These are phyloP conservation scores for Phoenicopterus ruber DNA, from an alignment of 2,113 vertebrate species.

Conservation along the genomic window DNA sequence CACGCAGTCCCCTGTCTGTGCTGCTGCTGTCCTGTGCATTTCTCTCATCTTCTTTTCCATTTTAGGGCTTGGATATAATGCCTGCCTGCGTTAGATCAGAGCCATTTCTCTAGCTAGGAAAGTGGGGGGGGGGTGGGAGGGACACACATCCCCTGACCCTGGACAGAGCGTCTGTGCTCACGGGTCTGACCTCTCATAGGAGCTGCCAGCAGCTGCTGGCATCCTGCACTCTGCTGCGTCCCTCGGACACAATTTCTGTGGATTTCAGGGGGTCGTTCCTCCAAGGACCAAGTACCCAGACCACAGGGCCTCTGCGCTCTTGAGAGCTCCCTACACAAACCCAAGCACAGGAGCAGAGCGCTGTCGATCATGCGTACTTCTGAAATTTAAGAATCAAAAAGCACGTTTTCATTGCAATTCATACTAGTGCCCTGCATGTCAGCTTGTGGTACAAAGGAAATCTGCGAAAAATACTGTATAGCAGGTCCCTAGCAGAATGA, in stretches of 20 bases:
- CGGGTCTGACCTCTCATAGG: not conserved
- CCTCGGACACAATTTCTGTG: not conserved
- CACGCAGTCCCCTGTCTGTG: accelerated
- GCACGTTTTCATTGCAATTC: not conserved
- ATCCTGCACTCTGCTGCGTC: not conserved
- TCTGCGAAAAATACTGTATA: not conserved
- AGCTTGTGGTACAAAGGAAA: not conserved
- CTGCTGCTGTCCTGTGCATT: not conserved
- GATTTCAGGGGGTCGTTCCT: not conserved
- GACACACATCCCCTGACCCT: not conserved
- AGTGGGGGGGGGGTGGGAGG: accelerated
- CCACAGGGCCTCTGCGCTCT: not conserved
- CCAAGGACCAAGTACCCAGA: not conserved
- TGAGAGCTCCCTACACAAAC: not conserved
- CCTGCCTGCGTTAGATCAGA: not conserved
- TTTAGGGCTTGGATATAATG: not conserved
- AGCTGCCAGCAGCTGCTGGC: not conserved
- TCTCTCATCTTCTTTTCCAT: not conserved
- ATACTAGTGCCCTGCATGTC: not conserved
- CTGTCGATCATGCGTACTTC: not conserved
- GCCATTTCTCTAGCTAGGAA: not conserved
- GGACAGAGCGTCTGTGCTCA: not conserved
- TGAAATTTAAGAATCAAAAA: not conserved
- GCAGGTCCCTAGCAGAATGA: not conserved
- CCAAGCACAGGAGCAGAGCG: not conserved